phyloP scores from a whole-genome alignment of 2,113 vertebrate species.

The Anhinga anhinga region DNA sequence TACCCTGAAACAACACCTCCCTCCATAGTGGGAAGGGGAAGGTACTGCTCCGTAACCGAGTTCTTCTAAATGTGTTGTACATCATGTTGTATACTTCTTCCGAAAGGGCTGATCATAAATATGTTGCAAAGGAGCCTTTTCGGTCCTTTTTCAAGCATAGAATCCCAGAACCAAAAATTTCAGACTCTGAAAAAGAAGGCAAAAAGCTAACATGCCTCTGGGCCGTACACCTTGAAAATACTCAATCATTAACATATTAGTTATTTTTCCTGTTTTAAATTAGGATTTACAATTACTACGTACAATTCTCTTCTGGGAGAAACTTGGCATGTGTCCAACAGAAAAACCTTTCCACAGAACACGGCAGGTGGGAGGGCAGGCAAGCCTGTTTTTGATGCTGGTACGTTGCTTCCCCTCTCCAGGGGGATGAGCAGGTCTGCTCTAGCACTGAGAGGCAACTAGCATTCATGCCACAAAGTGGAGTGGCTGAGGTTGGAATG shows the following conservation, averaged over 20 bases:
- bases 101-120: not conserved
- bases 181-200: not conserved
- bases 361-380: not conserved
- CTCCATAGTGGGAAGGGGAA: not conserved
- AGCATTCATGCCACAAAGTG: rapidly evolving
- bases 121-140: not conserved
- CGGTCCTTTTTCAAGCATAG: not conserved
- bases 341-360: not conserved
- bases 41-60: not conserved
- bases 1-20: not conserved
- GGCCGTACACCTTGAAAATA: not conserved
- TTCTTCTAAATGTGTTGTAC: not conserved
- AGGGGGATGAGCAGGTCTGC: not conserved
- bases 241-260: not conserved
- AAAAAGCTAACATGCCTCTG: not conserved
- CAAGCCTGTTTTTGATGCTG: not conserved
- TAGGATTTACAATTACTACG: not conserved
- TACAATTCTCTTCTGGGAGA: not conserved
- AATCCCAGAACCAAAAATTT: not conserved
- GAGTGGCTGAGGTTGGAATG: not conserved
- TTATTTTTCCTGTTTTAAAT: not conserved
- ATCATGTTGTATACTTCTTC: not conserved
- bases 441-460: not conserved
- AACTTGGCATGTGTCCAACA: rapidly evolving
- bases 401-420: not conserved